Percentiles rank a stretch among this genome's conserved stretches.
Conservation (phyloP, 2,888 invertebrate genomes). For the Drosophila limbata region DNA sequence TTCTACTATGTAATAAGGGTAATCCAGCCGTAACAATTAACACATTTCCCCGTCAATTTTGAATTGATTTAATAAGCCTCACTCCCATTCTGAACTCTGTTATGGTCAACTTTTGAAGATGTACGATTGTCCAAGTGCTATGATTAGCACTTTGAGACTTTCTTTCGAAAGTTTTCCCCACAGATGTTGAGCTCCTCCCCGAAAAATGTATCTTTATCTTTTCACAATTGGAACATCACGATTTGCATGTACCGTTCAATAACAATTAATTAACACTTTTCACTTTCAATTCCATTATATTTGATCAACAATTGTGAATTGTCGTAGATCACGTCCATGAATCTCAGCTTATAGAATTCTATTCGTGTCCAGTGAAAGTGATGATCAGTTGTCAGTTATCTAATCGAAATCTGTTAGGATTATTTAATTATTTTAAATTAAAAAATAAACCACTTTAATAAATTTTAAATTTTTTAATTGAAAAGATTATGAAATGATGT, state of each 20-base stretch:
- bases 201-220: conserved; percentile 27
- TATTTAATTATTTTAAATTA: not conserved
- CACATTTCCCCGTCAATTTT: conserved; percentile 29
- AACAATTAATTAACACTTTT: conserved; percentile 81
- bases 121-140: conserved; percentile 32
- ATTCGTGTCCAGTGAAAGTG: conserved; percentile 53
- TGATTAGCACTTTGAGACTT: conserved; percentile 55
- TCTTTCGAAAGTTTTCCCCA: conserved; percentile 67
- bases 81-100: conserved; percentile 35
- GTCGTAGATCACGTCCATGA: conserved; percentile 56
- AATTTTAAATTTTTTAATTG: too few species aligned
- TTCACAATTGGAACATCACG: conserved; percentile 74
- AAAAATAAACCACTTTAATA: too few species aligned
- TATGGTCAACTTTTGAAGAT: not conserved
- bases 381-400: conserved; percentile 43
- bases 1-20: conserved; percentile 31
- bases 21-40: conserved; percentile 43
- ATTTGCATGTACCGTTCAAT: conserved; percentile 42
- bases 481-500: too few species aligned
- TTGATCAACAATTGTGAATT: conserved; percentile 39
- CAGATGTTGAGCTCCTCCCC: conserved; percentile 16
- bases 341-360: conserved; percentile 24
- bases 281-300: conserved; percentile 74
- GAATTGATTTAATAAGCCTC: conserved; percentile 18
- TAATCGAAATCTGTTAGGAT: conserved; percentile 39